Conservation (phyloP, 2,888 invertebrate species). For the Hetaerina titia region DNA sequence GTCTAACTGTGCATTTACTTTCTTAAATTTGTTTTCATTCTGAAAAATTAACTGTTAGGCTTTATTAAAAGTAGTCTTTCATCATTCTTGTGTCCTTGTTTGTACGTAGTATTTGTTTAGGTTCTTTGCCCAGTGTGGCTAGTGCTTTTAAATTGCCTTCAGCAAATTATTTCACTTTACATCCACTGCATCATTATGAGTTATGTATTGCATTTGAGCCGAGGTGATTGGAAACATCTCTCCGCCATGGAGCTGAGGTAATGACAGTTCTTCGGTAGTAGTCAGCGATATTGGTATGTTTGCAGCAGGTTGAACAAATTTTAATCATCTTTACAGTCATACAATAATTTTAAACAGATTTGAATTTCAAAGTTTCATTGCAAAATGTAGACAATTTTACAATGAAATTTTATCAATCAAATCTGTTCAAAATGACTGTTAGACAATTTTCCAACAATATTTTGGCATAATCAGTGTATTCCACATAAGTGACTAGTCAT, state of each 20-base stretch:
- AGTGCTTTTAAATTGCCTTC: background rate
- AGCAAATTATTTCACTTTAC: background rate
- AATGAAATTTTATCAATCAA: background rate
- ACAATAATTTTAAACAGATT: background rate
- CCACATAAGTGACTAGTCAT: background rate
- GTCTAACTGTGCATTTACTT: background rate
- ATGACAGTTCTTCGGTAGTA: background rate
- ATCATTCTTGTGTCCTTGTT: background rate
- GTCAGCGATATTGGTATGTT: constrained; percentile 6
- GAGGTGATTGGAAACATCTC: constrained; percentile 15
- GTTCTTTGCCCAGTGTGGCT: background rate
- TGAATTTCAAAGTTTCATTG: background rate
- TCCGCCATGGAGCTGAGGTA: background rate
- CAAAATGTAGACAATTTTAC: background rate
- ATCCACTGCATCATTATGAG: background rate
- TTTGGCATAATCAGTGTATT: background rate
- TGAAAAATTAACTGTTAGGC: background rate
- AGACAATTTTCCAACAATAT: background rate
- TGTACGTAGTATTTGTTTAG: background rate
- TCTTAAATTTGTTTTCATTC: background rate
- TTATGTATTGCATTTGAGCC: background rate
- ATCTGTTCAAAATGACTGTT: too few relatives aligned
- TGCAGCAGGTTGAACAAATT: background rate
- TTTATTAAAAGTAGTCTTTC: background rate
- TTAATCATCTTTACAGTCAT: background rate